Evolutionary conservation across 1,140 invertebrate genomes (phyloP), one percentile per base, ranked within the genome.

Genomic region (Drosophila repletoides): DNA sequence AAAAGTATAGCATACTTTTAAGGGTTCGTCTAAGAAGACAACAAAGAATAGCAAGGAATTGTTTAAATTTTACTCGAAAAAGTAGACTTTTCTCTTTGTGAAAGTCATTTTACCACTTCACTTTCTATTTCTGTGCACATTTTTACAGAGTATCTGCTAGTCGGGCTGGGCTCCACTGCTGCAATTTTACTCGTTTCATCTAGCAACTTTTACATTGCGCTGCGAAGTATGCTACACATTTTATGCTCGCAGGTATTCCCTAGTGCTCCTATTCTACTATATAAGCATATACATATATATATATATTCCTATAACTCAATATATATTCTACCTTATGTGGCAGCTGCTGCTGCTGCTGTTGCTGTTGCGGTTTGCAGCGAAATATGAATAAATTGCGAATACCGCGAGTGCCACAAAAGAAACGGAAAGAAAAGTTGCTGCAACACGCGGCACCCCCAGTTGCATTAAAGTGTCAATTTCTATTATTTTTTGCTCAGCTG

Each of bases 331-430:
- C 34, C 24, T 64, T 29, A 43, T 28, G 46, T 63, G 14, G 31
- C 55, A 60, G 29, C 53, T 36, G 65, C 48, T 24, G 26, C 24
- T 60, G 65, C 55, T 59, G 56, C 67, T 67, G 61, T 45, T 63
- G 40, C 12, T 17, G 17, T 12, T 52, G 33, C n/a, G n/a, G n/a
- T n/a, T n/a, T n/a, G n/a, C n/a, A n/a, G 1, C 22, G 14, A 70
- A 80, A 80, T 81, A 76, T 83, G 77, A 83, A 81, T 81, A 83
- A 72, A 81, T 83, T 66, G 65, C 51, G 24, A 72, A 28, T 41
- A 36, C 59, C 53, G 49, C 15, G 19, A 63, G 74, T 26, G 45
- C n/a, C 19, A 12, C 14, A 21, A 7, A n/a, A n/a, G n/a, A n/a
- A n/a, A n/a, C n/a, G n/a, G n/a, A n/a, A n/a, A n/a, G 17, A 21